Evolutionary conservation across 2,888 invertebrate genomes (phyloP).

Genomic region (Tillus elongatus): DNA sequence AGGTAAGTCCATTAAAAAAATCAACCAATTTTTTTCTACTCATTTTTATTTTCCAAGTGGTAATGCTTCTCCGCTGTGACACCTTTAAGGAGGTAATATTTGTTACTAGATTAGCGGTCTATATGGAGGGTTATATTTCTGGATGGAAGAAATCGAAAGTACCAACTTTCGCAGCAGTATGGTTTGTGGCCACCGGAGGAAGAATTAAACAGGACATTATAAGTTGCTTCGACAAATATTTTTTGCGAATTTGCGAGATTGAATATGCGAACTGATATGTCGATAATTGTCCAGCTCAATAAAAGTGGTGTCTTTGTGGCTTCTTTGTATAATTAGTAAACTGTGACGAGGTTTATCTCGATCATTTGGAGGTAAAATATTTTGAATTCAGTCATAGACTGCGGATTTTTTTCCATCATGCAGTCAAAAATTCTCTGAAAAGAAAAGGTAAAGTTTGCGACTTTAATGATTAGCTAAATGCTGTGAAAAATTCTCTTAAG

Average conservation of each 20-base stretch:
- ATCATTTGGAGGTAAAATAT: too few relatives aligned
- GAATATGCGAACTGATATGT: background rate
- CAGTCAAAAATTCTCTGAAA: too few relatives aligned
- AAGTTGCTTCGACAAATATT: conserved; percentile 14
- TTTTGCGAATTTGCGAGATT: conserved; percentile 5
- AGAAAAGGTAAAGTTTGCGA: too few relatives aligned
- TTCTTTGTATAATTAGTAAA: too few relatives aligned
- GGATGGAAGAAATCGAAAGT: conserved; percentile 14
- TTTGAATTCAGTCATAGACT: too few relatives aligned
- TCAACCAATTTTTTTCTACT: conserved; percentile 4
- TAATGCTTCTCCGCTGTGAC: conserved; percentile 10
- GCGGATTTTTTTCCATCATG: too few relatives aligned
- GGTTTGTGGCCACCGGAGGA: conserved; percentile 15
- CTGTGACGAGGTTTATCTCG: too few relatives aligned
- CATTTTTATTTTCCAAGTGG: conserved; percentile 10
- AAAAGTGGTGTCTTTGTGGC: too few relatives aligned
- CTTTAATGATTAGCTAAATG: too few relatives aligned
- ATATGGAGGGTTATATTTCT: conserved; percentile 16
- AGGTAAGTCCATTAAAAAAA: conserved; percentile 14
- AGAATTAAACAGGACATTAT: conserved; percentile 15
- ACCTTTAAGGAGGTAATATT: conserved; percentile 16
- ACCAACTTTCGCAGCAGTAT: conserved; percentile 14
- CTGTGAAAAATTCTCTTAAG: too few relatives aligned
- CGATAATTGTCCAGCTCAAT: too few relatives aligned
- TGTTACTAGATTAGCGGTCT: conserved; percentile 11